These are phyloP conservation scores for Notarius quadriscutis DNA, from an alignment of 2,113 vertebrate species.

Conservation along the genomic window DNA sequence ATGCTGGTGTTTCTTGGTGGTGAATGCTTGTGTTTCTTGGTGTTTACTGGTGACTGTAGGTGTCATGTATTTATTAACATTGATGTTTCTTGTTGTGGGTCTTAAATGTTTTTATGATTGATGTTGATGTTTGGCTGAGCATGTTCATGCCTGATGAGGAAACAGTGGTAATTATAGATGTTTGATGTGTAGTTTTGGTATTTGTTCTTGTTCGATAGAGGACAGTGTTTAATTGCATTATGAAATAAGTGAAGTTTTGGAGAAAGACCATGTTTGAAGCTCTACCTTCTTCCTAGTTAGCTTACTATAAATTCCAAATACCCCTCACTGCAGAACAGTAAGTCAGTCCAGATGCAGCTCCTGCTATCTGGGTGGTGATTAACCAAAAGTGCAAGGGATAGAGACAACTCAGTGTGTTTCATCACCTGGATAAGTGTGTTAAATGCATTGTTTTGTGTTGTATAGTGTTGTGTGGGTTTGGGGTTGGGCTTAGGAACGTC, in stretches of 20 bases:
- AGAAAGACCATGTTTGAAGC: background rate
- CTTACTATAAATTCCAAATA: background rate
- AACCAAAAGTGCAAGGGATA: background rate
- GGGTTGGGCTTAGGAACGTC: background rate
- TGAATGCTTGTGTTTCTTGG: background rate
- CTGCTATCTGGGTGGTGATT: background rate
- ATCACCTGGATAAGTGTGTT: background rate
- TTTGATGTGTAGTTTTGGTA: background rate
- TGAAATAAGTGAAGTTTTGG: background rate
- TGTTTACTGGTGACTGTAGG: background rate
- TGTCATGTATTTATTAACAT: background rate
- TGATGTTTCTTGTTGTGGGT: background rate
- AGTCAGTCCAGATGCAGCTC: background rate
- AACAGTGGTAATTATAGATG: background rate
- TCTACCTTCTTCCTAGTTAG: background rate
- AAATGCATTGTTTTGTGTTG: background rate
- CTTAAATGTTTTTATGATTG: background rate
- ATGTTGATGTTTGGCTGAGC: background rate
- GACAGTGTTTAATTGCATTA: background rate
- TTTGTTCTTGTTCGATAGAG: background rate
- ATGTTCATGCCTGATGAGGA: background rate
- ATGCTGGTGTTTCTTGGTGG: background rate
- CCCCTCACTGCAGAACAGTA: background rate
- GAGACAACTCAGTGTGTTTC: background rate
- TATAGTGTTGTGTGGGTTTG: background rate